Evolutionary conservation across 2,113 vertebrate genomes (phyloP).

Genomic region (Odontophorus gujanensis): DNA sequence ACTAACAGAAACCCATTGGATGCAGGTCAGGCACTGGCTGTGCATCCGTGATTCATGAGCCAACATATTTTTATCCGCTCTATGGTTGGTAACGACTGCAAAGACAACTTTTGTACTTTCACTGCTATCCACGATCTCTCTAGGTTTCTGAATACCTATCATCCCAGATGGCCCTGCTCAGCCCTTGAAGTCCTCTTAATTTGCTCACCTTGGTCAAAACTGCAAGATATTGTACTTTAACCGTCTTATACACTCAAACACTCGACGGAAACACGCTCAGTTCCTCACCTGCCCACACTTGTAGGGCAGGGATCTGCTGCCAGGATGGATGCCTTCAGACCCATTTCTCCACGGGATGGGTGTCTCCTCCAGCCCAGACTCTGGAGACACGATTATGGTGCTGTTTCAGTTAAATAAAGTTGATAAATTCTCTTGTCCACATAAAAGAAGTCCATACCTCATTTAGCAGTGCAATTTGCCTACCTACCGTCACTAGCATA

Average conservation of each 20-base stretch:
- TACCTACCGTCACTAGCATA: slow-evolving; percentile 62
- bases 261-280: background rate
- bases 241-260: background rate
- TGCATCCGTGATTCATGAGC: accelerated
- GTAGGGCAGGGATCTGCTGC: background rate
- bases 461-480: slow-evolving; percentile 73
- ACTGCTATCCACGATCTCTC: background rate
- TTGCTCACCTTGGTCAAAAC: background rate
- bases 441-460: slow-evolving; percentile 70
- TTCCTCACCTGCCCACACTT: background rate
- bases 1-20: background rate
- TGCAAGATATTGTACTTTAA: background rate
- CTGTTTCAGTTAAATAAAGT: slow-evolving; percentile 59
- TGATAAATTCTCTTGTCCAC: slow-evolving; percentile 69
- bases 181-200: background rate
- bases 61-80: background rate
- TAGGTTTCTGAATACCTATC: background rate
- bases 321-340: background rate
- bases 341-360: background rate
- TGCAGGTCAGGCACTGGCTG: background rate
- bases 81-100: background rate
- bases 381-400: background rate
- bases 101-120: background rate
- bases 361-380: slow-evolving; percentile 37
- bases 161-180: background rate